These are phyloP conservation scores for Microtus richardsoni DNA, from an alignment of 2,113 vertebrate genomes.

Conservation along the genomic window DNA sequence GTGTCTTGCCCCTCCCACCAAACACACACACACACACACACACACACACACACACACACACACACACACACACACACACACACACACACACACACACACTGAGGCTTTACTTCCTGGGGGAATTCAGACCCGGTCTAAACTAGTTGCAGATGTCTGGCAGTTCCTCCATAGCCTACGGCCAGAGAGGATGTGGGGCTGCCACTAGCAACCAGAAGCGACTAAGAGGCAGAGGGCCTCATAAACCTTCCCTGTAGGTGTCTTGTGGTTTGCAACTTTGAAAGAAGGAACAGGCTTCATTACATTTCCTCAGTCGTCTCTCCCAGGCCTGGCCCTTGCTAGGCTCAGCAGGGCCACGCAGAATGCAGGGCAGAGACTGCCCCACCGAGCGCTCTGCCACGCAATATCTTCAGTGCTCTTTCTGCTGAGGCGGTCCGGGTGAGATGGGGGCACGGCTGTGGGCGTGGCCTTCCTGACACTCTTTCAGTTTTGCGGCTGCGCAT, in stretches of 20 bases:
- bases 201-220: neutral
- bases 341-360: neutral
- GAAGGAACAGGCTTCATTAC: neutral
- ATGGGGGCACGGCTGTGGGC: neutral
- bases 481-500: neutral
- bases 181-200: constrained; percentile 50
- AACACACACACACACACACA: constrained; percentile 14
- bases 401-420: neutral
- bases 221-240: neutral
- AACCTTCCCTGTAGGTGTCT: neutral
- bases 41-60: neutral
- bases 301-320: neutral
- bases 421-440: accelerated
- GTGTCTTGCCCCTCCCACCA: neutral
- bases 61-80: neutral
- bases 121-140: constrained; percentile 76
- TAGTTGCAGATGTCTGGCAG: constrained; percentile 56
- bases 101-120: constrained; percentile 73
- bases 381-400: neutral
- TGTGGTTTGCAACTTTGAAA: neutral
- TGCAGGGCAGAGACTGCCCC: neutral
- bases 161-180: constrained; percentile 35
- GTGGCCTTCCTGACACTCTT: neutral
- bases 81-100: neutral
- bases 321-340: neutral